Conservation (phyloP, 2,797 vertebrate species). For the Xenentodon cancila region DNA sequence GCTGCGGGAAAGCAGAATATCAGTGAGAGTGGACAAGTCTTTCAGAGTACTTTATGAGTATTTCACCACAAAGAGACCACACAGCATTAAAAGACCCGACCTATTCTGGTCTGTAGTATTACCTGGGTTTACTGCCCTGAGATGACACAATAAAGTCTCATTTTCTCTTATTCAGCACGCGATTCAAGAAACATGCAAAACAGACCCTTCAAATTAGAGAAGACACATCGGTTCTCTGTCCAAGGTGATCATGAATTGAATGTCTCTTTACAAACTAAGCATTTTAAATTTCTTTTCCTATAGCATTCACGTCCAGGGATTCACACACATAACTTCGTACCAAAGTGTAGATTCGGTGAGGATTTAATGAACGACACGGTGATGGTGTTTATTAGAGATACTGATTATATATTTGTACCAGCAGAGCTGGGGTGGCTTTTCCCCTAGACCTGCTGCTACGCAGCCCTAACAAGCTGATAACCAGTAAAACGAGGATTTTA, state of each 20-base stretch:
- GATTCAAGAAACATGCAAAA: neutral
- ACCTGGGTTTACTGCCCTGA: neutral
- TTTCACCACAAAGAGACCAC: slow-evolving; percentile 13
- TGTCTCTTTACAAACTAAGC: no score
- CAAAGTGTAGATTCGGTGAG: neutral
- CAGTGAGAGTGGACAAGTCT: slow-evolving; percentile 9
- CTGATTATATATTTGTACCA: neutral
- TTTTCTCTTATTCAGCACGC: neutral
- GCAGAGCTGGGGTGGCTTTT: neutral
- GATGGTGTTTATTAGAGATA: neutral
- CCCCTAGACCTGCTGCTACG: no score
- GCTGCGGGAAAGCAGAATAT: slow-evolving; percentile 47
- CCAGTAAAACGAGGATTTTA: no score
- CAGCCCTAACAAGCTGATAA: no score
- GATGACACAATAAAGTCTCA: neutral
- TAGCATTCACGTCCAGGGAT: neutral
- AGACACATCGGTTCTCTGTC: no score
- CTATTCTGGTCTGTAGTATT: neutral
- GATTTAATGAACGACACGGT: no score
- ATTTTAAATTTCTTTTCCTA: no score
- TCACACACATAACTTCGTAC: no score
- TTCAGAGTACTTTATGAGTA: neutral
- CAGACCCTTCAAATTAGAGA: neutral
- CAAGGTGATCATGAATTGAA: no score
- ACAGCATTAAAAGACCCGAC: neutral